Percentiles rank a stretch among this genome's conserved stretches.
These are phyloP conservation scores for Ophion ellenae DNA, from an alignment of 2,888 invertebrate species.

Conservation along the genomic window DNA sequence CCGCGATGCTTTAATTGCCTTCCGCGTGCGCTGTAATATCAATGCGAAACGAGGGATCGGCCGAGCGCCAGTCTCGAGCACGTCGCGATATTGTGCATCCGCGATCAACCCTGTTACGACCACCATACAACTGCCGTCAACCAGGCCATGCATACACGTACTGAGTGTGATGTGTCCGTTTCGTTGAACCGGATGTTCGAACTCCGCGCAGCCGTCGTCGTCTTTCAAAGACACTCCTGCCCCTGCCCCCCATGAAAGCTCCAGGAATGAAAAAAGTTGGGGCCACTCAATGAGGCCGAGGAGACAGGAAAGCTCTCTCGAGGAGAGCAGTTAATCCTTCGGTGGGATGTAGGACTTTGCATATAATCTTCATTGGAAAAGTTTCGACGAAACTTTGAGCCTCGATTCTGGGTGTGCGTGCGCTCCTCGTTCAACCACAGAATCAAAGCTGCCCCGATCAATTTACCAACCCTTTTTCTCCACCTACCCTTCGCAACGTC, in stretches of 20 bases:
- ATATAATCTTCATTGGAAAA: conserved; percentile 84
- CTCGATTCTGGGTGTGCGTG: conserved; percentile 60
- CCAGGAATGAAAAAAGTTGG: conserved; percentile 65
- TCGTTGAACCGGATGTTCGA: background rate
- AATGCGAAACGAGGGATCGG: conserved; percentile 18
- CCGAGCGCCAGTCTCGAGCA: background rate
- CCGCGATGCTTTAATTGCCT: conserved; percentile 49
- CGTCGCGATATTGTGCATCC: background rate
- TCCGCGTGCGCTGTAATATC: conserved; percentile 32
- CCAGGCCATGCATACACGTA: no score
- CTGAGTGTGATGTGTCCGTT: background rate
- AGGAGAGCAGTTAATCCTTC: conserved; percentile 76
- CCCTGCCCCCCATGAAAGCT: conserved; percentile 20
- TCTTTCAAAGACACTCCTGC: background rate
- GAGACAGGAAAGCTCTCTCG: conserved; percentile 81
- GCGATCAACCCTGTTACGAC: background rate
- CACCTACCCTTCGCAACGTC: background rate
- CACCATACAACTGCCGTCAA: background rate
- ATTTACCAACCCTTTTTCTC: background rate
- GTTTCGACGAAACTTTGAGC: conserved; percentile 72
- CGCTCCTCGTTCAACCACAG: background rate
- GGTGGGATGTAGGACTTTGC: conserved; percentile 56
- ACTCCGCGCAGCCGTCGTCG: background rate
- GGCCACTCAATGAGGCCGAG: conserved; percentile 58
- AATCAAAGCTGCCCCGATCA: background rate